Percentiles rank a stretch among this genome's conserved stretches.
These are phyloP conservation scores for Acanthisitta chloris DNA, from an alignment of 2,113 vertebrate species.

Conservation along the genomic window DNA sequence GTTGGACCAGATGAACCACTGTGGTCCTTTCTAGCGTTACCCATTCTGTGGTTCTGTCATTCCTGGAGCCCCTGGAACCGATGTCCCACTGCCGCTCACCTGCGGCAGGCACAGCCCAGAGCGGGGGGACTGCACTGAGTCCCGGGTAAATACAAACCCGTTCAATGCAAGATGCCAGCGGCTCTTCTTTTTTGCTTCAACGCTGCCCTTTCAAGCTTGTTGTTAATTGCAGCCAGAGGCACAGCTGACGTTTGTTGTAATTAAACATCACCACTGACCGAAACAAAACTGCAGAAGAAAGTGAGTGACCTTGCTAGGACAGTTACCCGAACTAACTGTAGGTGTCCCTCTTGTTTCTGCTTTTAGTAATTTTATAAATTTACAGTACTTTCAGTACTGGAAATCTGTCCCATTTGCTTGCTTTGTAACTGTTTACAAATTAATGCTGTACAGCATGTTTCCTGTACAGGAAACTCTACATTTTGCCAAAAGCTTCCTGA, in stretches of 20 bases:
- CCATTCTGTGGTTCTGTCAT: background rate
- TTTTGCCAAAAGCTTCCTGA: background rate
- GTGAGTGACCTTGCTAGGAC: background rate
- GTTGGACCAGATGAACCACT: background rate
- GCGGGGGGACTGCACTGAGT: too few relatives aligned
- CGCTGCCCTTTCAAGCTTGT: background rate
- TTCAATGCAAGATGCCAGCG: accelerated
- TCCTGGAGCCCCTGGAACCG: too few relatives aligned
- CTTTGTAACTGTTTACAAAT: background rate
- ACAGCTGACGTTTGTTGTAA: accelerated
- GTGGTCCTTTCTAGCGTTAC: background rate
- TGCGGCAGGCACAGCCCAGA: background rate
- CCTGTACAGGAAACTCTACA: background rate
- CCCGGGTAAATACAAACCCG: accelerated
- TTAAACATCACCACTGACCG: background rate
- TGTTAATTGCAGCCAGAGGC: background rate
- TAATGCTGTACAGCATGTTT: background rate
- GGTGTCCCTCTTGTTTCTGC: constrained; percentile 28
- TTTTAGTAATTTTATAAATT: background rate
- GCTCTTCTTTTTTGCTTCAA: background rate
- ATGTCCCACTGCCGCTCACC: background rate
- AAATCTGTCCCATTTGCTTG: background rate
- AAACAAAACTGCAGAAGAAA: background rate
- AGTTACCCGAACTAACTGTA: background rate
- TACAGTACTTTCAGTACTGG: background rate